Base-by-base conservation (phyloP, 2,113 vertebrate species). In the Pimephales promelas region DNA sequence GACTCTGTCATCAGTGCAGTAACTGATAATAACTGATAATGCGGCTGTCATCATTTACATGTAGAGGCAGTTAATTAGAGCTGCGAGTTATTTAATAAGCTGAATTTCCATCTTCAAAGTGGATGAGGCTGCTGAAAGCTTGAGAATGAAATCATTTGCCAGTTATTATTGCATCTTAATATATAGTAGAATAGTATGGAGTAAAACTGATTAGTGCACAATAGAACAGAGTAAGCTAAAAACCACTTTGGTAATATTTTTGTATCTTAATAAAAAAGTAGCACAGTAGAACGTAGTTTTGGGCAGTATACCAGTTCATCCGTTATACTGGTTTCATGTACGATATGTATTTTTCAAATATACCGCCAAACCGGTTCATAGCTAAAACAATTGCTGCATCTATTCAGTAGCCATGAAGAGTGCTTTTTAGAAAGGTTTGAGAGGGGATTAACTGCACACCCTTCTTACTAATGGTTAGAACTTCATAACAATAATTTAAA, bases 141-240 rank as follows among this genome's bases (percentile, higher is more conserved):
- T 81, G 64, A 61, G 62, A 79, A 83, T 83, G 36, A 86, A 81
- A 75, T 82, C 40, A 70, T 40, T 70, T 70, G 20, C 18, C 20
- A 70, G 34, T 40, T n/a, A 40, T 40, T 70, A 22, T 70, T n/a
- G 4, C 66, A 70, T 70, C 20, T 36, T 70, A 70, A 72, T 24
- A 45, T 14, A 72, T 71, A n/a, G 14, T 79, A 76, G 45, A 86
- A 79, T 72, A 86, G 66, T 62, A 66, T 83, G 78, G 77, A 86
- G 85, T 49, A 49, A 79, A 86, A 79, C 62, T 5, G 81, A 79
- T 5, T 43, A 11, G 20, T 43, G 22, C 40, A n/a, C 34, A 71
- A 71, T 43, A 43, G 66, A 68, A 22, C 9, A 68, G 31, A 68
- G 20, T 20, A 40, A 64, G 61, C 61, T 64, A 16, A 28, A 62